Percentiles rank a stretch among this genome's conserved stretches.
These are phyloP conservation scores for Taeniopygia guttata DNA, from an alignment of 2,797 vertebrate genomes.

Conservation along the genomic window DNA sequence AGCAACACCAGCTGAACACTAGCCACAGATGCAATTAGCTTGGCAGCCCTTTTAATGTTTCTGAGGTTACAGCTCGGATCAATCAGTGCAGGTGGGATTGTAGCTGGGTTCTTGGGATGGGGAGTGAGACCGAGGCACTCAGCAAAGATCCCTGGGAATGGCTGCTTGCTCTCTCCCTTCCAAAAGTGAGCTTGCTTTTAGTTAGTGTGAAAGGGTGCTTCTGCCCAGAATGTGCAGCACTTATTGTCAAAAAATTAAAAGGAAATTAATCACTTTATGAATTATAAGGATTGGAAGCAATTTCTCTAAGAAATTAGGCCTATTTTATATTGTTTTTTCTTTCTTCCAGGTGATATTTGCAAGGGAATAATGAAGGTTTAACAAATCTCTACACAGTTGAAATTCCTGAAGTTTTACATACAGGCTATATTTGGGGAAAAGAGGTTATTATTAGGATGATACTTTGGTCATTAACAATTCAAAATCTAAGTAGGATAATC, in stretches of 20 bases:
- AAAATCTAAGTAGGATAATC: neutral
- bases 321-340: neutral
- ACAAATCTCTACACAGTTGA: neutral
- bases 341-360: neutral
- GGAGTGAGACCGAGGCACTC: accelerated
- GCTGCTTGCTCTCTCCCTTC: neutral
- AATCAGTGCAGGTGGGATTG: accelerated
- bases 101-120: neutral
- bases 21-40: neutral
- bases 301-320: neutral
- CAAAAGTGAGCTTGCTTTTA: neutral
- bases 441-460: neutral
- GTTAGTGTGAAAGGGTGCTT: neutral
- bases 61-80: neutral
- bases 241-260: neutral
- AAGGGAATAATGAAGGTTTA: neutral
- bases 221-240: accelerated
- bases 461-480: neutral
- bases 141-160: accelerated
- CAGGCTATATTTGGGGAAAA: neutral
- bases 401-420: neutral
- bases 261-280: neutral
- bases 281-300: neutral
- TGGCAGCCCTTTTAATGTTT: neutral
- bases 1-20: neutral